A percentile compares a stretch with the other conserved stretches of the same genome.
Conservation (phyloP, 2,888 invertebrate genomes). For the Caenorhabditis zanzibari region DNA sequence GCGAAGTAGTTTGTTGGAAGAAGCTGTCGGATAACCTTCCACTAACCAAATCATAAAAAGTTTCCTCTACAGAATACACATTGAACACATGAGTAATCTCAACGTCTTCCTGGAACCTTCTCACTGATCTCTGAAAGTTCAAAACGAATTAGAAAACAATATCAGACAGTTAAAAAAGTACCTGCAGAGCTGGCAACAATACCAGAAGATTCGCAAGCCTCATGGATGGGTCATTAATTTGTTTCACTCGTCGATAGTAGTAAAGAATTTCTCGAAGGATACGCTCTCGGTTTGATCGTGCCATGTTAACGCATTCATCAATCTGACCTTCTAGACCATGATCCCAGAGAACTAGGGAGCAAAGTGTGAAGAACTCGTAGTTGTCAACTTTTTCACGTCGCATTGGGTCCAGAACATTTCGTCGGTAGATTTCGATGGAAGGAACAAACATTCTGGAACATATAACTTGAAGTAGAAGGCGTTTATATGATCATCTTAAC, state of each 20-base stretch:
- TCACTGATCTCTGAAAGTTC: constrained; percentile 66
- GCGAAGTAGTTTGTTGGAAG: constrained; percentile 38
- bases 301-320: constrained; percentile 59
- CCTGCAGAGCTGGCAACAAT: constrained; percentile 70
- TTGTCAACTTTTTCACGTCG: constrained; percentile 64
- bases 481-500: too few relatives aligned
- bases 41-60: constrained; percentile 72
- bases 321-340: constrained; percentile 71
- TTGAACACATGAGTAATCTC: constrained; percentile 74
- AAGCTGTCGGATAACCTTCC: constrained; percentile 62
- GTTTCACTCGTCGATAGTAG: constrained; percentile 65
- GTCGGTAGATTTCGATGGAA: constrained; percentile 69
- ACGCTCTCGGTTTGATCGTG: constrained; percentile 49
- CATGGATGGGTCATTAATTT: constrained; percentile 60
- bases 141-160: not conserved
- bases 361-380: constrained; percentile 71
- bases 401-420: constrained; percentile 73
- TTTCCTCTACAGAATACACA: constrained; percentile 67
- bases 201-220: constrained; percentile 66
- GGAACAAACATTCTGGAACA: constrained; percentile 69
- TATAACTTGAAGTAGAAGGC: not conserved
- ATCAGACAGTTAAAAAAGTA: not conserved
- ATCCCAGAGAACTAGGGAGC: constrained; percentile 71
- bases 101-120: constrained; percentile 73
- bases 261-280: constrained; percentile 65